Evolutionary conservation across 1,140 invertebrate genomes (phyloP), one percentile per base, ranked within the genome.

Genomic region (Lysiphlebus fabarum): DNA sequence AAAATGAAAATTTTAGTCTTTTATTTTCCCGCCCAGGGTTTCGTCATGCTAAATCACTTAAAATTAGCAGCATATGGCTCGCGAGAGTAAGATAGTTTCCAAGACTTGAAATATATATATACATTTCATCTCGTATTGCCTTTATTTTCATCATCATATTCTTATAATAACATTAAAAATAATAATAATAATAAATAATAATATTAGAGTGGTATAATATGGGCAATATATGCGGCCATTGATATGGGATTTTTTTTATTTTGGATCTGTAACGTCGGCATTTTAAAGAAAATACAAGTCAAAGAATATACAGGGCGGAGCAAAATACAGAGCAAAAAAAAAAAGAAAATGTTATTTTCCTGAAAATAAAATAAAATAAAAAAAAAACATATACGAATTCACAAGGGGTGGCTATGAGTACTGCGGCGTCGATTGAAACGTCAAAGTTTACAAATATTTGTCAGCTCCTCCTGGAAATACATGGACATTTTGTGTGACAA

Each of bases 41-140:
- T 59, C 58, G 72, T 73, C 73, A 76, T 64, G 73, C 63, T 64
- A 68, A 75, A 76, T 75, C 70, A 67, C 54, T 53, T 63, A 69
- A 55, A 74, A 76, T 73, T 72, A 76, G 70, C 60, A 63, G 70
- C 71, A 72, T 76, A 68, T 76, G 72, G 65, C 50, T 43, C 47
- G 33, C 17, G 17, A 26, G 17, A 26, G 17, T 26, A 26, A 26
- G 17, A 26, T n/a, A n/a, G 17, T 2, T 26, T 26, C 17, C 17
- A n/a, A n/a, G n/a, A 26, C 17, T 26, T 26, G n/a, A n/a, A n/a
- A n/a, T n/a, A n/a, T n/a, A n/a, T n/a, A n/a, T n/a, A n/a, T n/a
- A n/a, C n/a, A 26, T 26, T 26, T 26, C 17, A 4, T 26, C 17
- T 26, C 17, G 4, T 26, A 26, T 26, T 1, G 17, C 17, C 17